A percentile compares a stretch with the other conserved stretches of the same genome.
phyloP scores from a whole-genome alignment of 2,113 vertebrate genomes.

The Maccullochella peelii region DNA sequence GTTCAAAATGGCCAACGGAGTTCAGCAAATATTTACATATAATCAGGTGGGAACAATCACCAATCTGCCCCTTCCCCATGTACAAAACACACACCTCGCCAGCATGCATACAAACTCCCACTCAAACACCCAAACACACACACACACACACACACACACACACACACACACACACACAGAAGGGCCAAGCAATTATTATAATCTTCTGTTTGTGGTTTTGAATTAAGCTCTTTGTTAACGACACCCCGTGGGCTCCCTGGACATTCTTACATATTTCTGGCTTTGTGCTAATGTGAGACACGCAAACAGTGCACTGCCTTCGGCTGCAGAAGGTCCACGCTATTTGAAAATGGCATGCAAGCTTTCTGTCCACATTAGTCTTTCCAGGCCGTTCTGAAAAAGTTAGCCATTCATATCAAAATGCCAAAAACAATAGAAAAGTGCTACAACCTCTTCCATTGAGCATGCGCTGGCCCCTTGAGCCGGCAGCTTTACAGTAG shows the following conservation, averaged over 20 bases:
- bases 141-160: slow-evolving; percentile 5
- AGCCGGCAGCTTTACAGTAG: slow-evolving; percentile 39
- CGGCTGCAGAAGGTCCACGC: slow-evolving; percentile 37
- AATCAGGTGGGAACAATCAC: slow-evolving; percentile 72
- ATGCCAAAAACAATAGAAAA: slow-evolving; percentile 51
- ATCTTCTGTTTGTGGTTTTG: slow-evolving; percentile 67
- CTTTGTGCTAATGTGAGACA: slow-evolving; percentile 52
- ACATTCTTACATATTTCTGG: slow-evolving; percentile 71
- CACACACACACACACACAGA: slow-evolving; percentile 27
- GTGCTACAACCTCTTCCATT: slow-evolving; percentile 6
- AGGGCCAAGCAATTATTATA: slow-evolving; percentile 60
- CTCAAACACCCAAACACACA: slow-evolving; percentile 43
- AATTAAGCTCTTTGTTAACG: slow-evolving; percentile 72
- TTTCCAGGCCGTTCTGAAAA: slow-evolving; percentile 26
- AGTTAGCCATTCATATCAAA: slow-evolving; percentile 45
- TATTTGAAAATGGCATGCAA: slow-evolving; percentile 50
- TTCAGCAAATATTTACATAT: slow-evolving; percentile 75
- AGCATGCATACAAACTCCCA: slow-evolving; percentile 50
- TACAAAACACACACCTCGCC: slow-evolving; percentile 43
- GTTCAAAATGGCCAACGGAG: slow-evolving; percentile 65
- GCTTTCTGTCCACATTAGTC: slow-evolving; percentile 44
- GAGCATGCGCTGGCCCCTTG: not conserved
- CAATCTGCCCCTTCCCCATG: slow-evolving; percentile 47
- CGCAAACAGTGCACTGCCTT: slow-evolving; percentile 46
- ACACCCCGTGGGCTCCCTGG: slow-evolving; percentile 63